Evolutionary conservation across 2,888 invertebrate genomes (phyloP), one percentile per base, ranked within the genome.

Genomic region (Eupithecia abbreviata): DNA sequence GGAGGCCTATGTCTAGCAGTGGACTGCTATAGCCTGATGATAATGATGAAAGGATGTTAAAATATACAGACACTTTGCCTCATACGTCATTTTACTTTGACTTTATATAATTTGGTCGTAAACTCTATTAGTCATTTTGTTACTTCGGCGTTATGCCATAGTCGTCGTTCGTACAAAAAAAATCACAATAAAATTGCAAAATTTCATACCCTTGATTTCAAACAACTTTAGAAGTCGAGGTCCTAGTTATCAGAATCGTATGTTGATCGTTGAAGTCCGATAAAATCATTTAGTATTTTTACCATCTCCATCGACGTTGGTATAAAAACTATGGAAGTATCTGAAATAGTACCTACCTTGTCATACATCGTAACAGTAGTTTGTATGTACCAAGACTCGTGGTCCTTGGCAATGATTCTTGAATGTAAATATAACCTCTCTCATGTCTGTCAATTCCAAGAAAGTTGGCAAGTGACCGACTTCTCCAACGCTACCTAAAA

Each of bases 371-470:
- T 30, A 30, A 30, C 30, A 30, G 30, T 30, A 30, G 30, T 30
- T 30, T 30, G 30, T 30, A 30, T 30, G 1, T 30, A 47, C 10
- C 5, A 15, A 49, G 3, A 47, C 45, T 12, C 69, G 13, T 68
- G 77, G 89, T 88, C 93, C 93, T 93, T 94, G 94, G 93, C 94
- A 94, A 88, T 93, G 94, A 83, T 89, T 90, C 90, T 91, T 91
- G 89, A 90, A 90, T 93, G 90, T 93, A 93, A 92, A 91, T 92
- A 90, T 94, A 94, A 90, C 90, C 87, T 88, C 89, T 85, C 87
- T 86, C 90, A 90, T 91, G 90, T 90, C 91, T 90, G 91, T 94
- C 92, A 93, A 89, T 88, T 87, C 87, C 89, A 91, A 87, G 90
- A 91, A 91, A 90, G 90, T 93, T 93, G 93, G 93, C 94, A 93